A percentile compares a stretch with the other conserved stretches of the same genome.
phyloP scores from a whole-genome alignment of 2,113 vertebrate species.

The Athene cunicularia region DNA sequence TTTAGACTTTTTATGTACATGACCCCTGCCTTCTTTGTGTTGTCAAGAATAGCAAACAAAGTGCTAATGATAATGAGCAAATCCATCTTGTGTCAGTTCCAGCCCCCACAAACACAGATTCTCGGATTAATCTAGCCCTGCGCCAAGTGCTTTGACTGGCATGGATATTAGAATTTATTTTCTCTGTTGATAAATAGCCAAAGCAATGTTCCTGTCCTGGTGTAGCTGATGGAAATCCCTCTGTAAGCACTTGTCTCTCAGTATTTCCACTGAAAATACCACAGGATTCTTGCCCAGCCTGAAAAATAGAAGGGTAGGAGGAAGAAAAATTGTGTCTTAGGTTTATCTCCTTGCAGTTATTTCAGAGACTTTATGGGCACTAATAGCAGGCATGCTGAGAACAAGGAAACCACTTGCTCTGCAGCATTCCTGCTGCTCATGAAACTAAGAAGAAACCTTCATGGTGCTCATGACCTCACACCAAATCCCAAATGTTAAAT shows the following conservation, averaged over 20 bases:
- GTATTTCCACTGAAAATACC: slow-evolving; percentile 45
- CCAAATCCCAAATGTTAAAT: neutral
- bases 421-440: neutral
- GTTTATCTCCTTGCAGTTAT: slow-evolving; percentile 32
- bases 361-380: neutral
- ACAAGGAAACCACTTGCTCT: slow-evolving; percentile 20
- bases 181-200: slow-evolving; percentile 32
- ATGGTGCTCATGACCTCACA: neutral
- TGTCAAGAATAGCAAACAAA: slow-evolving; percentile 51
- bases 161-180: slow-evolving; percentile 23
- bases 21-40: neutral
- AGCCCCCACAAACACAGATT: neutral
- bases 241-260: neutral
- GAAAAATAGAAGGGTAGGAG: neutral
- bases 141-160: neutral
- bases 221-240: slow-evolving; percentile 25
- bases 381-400: neutral
- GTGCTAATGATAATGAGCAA: slow-evolving; percentile 45
- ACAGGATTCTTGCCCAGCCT: neutral
- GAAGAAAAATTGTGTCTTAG: neutral
- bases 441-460: neutral
- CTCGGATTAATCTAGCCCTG: neutral
- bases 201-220: neutral
- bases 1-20: neutral
- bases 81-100: slow-evolving; percentile 34